Evolutionary conservation across 2,797 vertebrate species (phyloP), one percentile per base, ranked within the genome.

Genomic region (Pelobates cultripes): DNA sequence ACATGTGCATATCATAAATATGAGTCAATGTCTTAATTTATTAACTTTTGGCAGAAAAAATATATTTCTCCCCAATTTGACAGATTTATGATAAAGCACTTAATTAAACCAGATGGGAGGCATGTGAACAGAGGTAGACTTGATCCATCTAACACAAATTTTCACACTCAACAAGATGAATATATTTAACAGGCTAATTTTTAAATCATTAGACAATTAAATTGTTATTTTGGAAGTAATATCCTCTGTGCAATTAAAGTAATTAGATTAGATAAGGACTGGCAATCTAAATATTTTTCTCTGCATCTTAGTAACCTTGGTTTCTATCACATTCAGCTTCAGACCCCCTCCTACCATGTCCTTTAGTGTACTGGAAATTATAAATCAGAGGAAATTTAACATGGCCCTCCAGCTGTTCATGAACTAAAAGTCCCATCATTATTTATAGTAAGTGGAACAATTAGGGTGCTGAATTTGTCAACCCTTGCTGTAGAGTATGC

Each of bases 21-120:
- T 57, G 76, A 71, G 53, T 71, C 43, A 71, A 64, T 14, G 17
- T 51, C 69, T 79, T 72, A 42, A 70, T 70, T 78, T 78, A 70
- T 70, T 78, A 78, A 40, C 42, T 43, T 41, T 78, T 78, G 67
- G 76, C 76, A 41, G 64, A 60, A 44, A 28, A 70, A 44, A 28
- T 5, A 6, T 55, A 53, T 68, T 70, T n/a, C 55, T 8, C 41
- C 42, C 45, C 76, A 70, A 8, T 60, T n/a, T 78, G 47, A 60
- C 53, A 71, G 77, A 71, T 78, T 78, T 78, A 78, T 60, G 47
- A 60, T 70, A 60, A 57, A 60, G 8, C 51, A 69, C 76, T 78
- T 78, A 68, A 68, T 63, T 51, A 51, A 42, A 69, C 75, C 63
- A 68, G 75, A 53, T 67, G 66, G 75, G 64, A 77, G 47, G 64